Evolutionary conservation across 2,888 invertebrate genomes (phyloP).

Genomic region (Aleiodes testaceus): DNA sequence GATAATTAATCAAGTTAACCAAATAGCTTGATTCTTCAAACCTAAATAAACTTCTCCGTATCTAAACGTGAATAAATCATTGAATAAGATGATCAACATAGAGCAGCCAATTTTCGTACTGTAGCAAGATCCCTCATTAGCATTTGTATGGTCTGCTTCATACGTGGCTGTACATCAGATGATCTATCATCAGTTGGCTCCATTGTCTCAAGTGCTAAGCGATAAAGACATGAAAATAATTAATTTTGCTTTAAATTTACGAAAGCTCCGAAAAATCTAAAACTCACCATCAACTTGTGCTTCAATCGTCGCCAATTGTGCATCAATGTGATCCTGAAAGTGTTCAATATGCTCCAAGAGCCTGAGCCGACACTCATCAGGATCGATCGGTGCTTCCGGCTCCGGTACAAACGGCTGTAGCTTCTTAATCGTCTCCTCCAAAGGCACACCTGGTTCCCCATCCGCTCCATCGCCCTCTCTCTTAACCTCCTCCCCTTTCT

Average conservation of each 20-base stretch:
- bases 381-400: conserved; percentile 88
- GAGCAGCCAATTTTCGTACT: conserved; percentile 79
- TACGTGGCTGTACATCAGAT: conserved; percentile 78
- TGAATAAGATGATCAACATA: conserved; percentile 63
- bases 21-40: background rate
- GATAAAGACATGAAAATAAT: conserved; percentile 31
- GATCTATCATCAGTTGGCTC: conserved; percentile 78
- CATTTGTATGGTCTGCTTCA: conserved; percentile 84
- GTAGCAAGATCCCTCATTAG: conserved; percentile 82
- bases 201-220: conserved; percentile 77
- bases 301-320: conserved; percentile 83
- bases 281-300: conserved; percentile 81
- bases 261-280: conserved; percentile 8
- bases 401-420: conserved; percentile 77
- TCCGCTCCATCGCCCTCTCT: background rate
- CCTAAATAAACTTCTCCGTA: background rate
- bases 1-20: no score
- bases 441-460: conserved; percentile 14
- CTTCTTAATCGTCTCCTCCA: conserved; percentile 49
- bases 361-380: conserved; percentile 83
- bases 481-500: conserved; percentile 11
- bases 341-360: conserved; percentile 85
- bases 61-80: no score
- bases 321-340: conserved; percentile 82
- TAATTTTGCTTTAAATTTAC: no score